Percentiles rank a stretch among this genome's conserved stretches.
phyloP scores from a whole-genome alignment of 2,888 invertebrate genomes.

The Xanthostigma xanthostigma region DNA sequence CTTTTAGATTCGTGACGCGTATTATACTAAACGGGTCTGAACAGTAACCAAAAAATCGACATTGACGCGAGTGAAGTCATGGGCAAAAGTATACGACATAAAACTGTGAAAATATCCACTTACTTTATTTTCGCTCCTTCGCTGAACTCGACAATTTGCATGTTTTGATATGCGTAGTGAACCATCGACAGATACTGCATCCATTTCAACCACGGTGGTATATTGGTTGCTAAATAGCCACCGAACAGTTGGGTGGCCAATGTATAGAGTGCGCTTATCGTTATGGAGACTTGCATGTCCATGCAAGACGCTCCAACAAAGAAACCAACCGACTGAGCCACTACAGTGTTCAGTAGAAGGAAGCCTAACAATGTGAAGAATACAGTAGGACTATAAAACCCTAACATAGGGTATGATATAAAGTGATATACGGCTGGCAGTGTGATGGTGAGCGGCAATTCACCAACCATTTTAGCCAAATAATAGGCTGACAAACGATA shows the following conservation, averaged over 20 bases:
- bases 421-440: constrained; percentile 61
- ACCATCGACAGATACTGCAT: constrained; percentile 61
- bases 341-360: constrained; percentile 53
- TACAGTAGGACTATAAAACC: constrained; percentile 42
- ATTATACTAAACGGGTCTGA: too few relatives aligned
- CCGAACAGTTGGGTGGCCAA: constrained; percentile 63
- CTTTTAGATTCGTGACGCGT: too few relatives aligned
- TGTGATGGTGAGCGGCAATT: constrained; percentile 57
- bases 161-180: constrained; percentile 66
- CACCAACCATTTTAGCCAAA: constrained; percentile 67
- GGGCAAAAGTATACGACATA: too few relatives aligned
- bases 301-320: constrained; percentile 64
- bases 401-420: constrained; percentile 64
- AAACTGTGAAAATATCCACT: constrained; percentile 21
- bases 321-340: constrained; percentile 65
- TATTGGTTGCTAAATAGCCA: constrained; percentile 56
- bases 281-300: constrained; percentile 64
- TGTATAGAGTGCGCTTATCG: constrained; percentile 60
- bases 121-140: constrained; percentile 53
- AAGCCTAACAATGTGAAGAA: constrained; percentile 54
- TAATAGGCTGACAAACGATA: constrained; percentile 69
- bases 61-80: too few relatives aligned
- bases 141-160: constrained; percentile 64
- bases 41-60: too few relatives aligned
- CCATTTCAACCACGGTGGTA: constrained; percentile 60